phyloP scores from a whole-genome alignment of 92 coral and sea anemone species.

The Zoanthus sociatus region DNA sequence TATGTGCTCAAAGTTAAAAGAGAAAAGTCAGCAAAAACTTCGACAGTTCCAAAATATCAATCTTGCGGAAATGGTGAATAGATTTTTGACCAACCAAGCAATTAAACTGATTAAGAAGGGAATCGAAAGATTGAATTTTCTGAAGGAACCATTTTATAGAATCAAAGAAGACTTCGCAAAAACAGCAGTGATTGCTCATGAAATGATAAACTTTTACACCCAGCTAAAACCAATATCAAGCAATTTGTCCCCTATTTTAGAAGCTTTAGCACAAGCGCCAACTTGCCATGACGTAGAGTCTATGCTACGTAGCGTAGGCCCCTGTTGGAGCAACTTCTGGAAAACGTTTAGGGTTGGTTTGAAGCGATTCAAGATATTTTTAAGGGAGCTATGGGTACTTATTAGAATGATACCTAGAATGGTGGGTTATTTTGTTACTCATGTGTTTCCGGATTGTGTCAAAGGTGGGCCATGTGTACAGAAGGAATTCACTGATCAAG shows the following conservation, averaged over 20 bases:
- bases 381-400: conserved; percentile 73
- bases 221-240: conserved; percentile 86
- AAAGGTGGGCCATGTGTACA: conserved; percentile 88
- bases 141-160: conserved; percentile 79
- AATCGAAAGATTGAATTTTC: conserved; percentile 64
- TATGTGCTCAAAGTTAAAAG: conserved; percentile 81
- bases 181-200: conserved; percentile 67
- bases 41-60: conserved; percentile 73
- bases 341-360: conserved; percentile 64
- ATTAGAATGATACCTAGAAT: conserved; percentile 86
- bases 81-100: conserved; percentile 78
- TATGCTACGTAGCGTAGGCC: conserved; percentile 51
- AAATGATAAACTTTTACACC: conserved; percentile 75
- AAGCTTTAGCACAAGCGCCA: conserved; percentile 80
- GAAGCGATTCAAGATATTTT: conserved; percentile 76
- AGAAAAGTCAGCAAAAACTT: conserved; percentile 71
- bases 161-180: conserved; percentile 72
- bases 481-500: conserved; percentile 87
- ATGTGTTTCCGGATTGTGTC: conserved; percentile 74
- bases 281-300: conserved; percentile 75
- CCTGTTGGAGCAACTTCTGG: conserved; percentile 27
- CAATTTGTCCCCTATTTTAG: conserved; percentile 80
- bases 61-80: conserved; percentile 74
- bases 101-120: conserved; percentile 76
- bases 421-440: conserved; percentile 81